Evolutionary conservation across 2,113 vertebrate genomes (phyloP).

Genomic region (Boulengeromyrus knoepffleri): DNA sequence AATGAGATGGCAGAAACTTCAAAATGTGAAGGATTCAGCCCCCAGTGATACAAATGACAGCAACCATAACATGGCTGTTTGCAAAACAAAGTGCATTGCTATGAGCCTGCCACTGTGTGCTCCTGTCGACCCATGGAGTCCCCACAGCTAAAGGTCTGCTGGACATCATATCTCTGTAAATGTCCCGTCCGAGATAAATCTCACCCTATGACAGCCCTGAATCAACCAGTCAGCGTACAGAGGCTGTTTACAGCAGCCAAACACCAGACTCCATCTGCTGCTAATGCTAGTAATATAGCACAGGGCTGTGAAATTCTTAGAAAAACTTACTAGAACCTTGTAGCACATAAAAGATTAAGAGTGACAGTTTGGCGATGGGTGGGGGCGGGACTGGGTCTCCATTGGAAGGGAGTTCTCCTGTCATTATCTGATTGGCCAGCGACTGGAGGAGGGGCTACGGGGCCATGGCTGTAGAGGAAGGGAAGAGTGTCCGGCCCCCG

Average conservation of each 20-base stretch:
- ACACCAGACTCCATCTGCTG: not conserved
- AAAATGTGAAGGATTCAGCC: not conserved
- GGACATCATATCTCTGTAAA: not conserved
- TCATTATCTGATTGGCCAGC: not conserved
- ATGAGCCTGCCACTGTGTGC: not conserved
- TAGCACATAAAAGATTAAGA: not conserved
- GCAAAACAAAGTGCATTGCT: not conserved
- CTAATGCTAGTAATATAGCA: not conserved
- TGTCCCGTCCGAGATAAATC: not conserved
- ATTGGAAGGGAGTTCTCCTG: not conserved
- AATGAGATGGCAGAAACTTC: not conserved
- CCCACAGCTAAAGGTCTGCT: not conserved
- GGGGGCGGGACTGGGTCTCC: not conserved
- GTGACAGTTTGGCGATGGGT: not conserved
- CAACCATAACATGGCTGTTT: not conserved
- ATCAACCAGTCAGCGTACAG: not conserved
- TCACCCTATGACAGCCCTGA: not conserved
- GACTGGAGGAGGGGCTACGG: slow-evolving; percentile 7
- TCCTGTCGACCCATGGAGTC: not conserved
- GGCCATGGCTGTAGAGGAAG: not conserved
- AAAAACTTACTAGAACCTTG: not conserved
- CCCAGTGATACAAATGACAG: not conserved
- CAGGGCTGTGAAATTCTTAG: not conserved
- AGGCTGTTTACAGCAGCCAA: not conserved
- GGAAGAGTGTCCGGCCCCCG: not conserved